Percentiles rank a stretch among this genome's conserved stretches.
phyloP scores from a whole-genome alignment of 2,113 vertebrate genomes.

The Onychorhynchus coronatus region DNA sequence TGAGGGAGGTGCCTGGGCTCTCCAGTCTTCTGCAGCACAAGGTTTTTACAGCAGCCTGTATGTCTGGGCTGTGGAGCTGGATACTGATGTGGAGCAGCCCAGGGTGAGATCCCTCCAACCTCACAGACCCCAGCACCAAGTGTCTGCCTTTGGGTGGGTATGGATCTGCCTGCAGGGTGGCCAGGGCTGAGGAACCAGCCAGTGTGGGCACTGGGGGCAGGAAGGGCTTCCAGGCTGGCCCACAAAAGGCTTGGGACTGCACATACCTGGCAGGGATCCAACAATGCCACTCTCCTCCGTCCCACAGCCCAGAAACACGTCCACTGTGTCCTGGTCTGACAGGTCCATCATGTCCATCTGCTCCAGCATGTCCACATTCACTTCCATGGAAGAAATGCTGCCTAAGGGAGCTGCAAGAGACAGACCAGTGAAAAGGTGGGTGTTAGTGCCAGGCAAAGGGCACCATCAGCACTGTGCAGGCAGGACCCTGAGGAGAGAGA shows the following conservation, averaged over 20 bases:
- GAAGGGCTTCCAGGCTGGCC: neutral
- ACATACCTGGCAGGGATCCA: constrained; percentile 76
- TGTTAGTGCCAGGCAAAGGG: neutral
- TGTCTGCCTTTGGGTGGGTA: neutral
- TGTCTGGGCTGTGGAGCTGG: neutral
- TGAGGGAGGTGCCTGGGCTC: neutral
- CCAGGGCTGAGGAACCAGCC: neutral
- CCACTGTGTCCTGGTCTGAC: constrained; percentile 88
- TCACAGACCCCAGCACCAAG: neutral
- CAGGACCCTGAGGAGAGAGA: neutral
- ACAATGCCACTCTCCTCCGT: constrained; percentile 73
- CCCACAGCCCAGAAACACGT: constrained; percentile 89
- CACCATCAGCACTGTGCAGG: neutral
- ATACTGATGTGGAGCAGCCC: neutral
- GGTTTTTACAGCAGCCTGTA: neutral
- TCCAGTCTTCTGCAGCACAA: neutral
- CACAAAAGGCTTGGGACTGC: neutral
- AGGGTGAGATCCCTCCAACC: neutral
- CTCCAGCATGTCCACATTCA: constrained; percentile 93
- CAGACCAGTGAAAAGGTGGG: neutral
- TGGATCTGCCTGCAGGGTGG: neutral
- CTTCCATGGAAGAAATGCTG: constrained; percentile 97
- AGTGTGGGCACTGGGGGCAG: neutral
- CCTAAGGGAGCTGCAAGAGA: constrained; percentile 85
- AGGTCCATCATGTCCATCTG: constrained; percentile 91